Conservation (phyloP, 2,888 invertebrate species). For the Brachypterus glaber region DNA sequence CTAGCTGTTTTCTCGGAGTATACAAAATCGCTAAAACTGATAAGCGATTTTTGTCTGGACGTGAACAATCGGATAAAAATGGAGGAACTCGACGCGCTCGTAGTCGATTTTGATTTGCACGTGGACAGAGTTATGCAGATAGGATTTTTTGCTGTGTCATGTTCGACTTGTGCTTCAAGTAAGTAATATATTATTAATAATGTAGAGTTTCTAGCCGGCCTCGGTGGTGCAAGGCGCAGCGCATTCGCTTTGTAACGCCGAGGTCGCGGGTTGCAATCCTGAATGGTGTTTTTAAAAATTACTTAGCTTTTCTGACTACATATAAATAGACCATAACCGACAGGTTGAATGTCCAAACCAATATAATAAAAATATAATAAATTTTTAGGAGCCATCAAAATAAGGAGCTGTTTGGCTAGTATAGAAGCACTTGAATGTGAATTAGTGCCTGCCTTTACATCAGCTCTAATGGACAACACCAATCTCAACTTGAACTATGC, state of each 20-base stretch:
- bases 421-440: slow-evolving; percentile 59
- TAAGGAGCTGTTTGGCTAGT: slow-evolving; percentile 56
- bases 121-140: slow-evolving; percentile 60
- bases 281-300: too few species aligned
- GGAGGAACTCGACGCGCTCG: slow-evolving; percentile 44
- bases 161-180: slow-evolving; percentile 43
- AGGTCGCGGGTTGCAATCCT: too few species aligned
- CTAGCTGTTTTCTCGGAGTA: slow-evolving; percentile 39
- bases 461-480: slow-evolving; percentile 42
- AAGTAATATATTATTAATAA: slow-evolving; percentile 25
- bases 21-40: slow-evolving; percentile 26
- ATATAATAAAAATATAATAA: slow-evolving; percentile 7
- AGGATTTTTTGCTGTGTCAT: slow-evolving; percentile 60
- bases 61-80: slow-evolving; percentile 19
- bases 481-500: slow-evolving; percentile 45
- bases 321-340: too few species aligned
- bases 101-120: slow-evolving; percentile 56
- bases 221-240: too few species aligned
- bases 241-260: too few species aligned
- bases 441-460: slow-evolving; percentile 50
- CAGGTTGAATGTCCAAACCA: too few species aligned
- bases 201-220: too few species aligned
- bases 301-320: slow-evolving; percentile 5
- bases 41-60: slow-evolving; percentile 28
- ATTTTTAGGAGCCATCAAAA: slow-evolving; percentile 47